Percentiles rank a stretch among this genome's conserved stretches.
phyloP scores from a whole-genome alignment of 2,888 invertebrate genomes.

The Trimorus sp. region DNA sequence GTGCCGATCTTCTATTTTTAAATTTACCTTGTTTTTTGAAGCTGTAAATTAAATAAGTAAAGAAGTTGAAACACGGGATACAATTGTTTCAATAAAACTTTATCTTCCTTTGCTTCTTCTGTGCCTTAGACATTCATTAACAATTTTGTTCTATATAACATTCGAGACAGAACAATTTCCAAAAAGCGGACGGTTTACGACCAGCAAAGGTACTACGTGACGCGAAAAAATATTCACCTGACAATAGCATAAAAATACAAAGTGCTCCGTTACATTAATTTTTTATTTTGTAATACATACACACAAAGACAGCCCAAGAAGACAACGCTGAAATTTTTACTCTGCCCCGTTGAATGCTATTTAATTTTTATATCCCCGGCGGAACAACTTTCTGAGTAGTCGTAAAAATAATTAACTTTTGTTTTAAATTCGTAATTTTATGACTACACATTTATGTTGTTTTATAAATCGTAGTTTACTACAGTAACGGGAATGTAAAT shows the following conservation, averaged over 20 bases:
- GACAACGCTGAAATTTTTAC: conserved; percentile 46
- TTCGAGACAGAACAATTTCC: conserved; percentile 31
- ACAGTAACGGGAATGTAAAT: no score
- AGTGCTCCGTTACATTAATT: conserved; percentile 39
- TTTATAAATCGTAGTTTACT: no score
- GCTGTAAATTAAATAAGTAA: no score
- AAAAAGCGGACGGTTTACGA: conserved; percentile 45
- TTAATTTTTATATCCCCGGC: conserved; percentile 42
- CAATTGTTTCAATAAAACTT: conserved; percentile 25
- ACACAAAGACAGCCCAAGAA: conserved; percentile 32
- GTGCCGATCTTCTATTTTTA: no score
- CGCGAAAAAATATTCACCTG: conserved; percentile 50
- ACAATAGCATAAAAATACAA: conserved; percentile 52
- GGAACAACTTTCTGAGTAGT: conserved; percentile 23
- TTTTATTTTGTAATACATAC: conserved; percentile 47
- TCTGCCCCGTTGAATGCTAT: conserved; percentile 23
- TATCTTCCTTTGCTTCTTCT: conserved; percentile 13
- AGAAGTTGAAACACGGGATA: background rate
- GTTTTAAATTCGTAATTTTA: conserved; percentile 21
- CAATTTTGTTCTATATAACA: conserved; percentile 38
- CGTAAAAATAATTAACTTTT: conserved; percentile 41
- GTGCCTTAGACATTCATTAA: conserved; percentile 39
- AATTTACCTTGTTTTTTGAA: no score
- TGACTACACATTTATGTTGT: background rate
- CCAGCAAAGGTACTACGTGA: conserved; percentile 38